Percentiles rank a stretch among this genome's conserved stretches.
Conservation (phyloP, 2,113 vertebrate species). For the Pandion haliaetus region DNA sequence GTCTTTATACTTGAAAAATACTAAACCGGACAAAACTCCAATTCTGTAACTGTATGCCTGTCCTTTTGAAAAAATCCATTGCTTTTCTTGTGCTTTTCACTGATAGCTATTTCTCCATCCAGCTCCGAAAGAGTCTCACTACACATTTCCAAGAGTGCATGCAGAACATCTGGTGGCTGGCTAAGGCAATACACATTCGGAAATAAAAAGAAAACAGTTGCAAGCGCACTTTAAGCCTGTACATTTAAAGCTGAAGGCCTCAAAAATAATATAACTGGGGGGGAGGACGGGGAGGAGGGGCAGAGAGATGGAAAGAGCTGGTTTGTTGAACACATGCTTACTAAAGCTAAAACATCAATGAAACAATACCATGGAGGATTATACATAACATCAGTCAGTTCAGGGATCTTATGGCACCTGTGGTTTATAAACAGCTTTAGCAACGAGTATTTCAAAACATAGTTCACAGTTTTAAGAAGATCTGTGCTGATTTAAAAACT, state of each 20-base stretch:
- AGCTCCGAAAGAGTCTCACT: slow-evolving; percentile 62
- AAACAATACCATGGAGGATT: slow-evolving; percentile 73
- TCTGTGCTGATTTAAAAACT: slow-evolving; percentile 95
- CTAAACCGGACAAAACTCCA: not conserved
- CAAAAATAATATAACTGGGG: slow-evolving; percentile 62
- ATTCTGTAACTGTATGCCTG: not conserved
- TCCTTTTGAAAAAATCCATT: not conserved
- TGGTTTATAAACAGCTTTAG: slow-evolving; percentile 94
- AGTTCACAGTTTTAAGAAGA: slow-evolving; percentile 97
- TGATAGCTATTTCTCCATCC: slow-evolving; percentile 49
- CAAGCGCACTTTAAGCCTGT: slow-evolving; percentile 82
- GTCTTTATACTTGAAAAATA: not conserved
- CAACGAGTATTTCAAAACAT: slow-evolving; percentile 89
- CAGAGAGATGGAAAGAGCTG: slow-evolving; percentile 46
- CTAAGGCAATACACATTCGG: slow-evolving; percentile 84
- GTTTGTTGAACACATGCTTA: slow-evolving; percentile 74
- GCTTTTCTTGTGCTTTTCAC: slow-evolving; percentile 58
- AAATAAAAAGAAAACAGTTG: slow-evolving; percentile 71
- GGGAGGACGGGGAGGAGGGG: not conserved
- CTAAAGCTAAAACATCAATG: slow-evolving; percentile 72
- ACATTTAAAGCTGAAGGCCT: slow-evolving; percentile 83
- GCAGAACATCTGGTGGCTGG: slow-evolving; percentile 79
- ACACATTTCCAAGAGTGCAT: slow-evolving; percentile 73
- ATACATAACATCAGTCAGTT: slow-evolving; percentile 73
- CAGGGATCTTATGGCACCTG: slow-evolving; percentile 94